These are phyloP conservation scores for Aethina tumida DNA, from an alignment of 1,140 invertebrate species.

Conservation along the genomic window DNA sequence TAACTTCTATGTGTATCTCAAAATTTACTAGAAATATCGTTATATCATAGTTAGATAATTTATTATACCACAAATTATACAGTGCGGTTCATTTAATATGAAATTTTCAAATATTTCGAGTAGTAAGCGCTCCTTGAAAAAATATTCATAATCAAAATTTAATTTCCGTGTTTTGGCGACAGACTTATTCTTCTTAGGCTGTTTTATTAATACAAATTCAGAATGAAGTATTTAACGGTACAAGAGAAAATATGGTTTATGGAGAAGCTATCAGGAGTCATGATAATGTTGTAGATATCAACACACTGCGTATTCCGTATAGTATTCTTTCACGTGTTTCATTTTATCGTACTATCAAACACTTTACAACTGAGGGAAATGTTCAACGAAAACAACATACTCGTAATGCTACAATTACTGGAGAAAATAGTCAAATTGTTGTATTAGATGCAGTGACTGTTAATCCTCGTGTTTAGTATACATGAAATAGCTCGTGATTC, in stretches of 20 bases:
- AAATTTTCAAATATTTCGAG: too few species aligned
- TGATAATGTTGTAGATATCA: constrained; percentile 1
- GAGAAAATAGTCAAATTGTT: background rate
- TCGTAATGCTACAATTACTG: background rate
- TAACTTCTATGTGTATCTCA: too few species aligned
- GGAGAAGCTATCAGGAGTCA: background rate
- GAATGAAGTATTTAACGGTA: constrained; percentile 1
- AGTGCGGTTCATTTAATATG: too few species aligned
- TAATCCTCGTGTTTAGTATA: background rate
- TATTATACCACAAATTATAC: too few species aligned
- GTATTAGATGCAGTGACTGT: constrained; percentile 1
- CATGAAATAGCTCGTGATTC: background rate
- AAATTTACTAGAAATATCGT: too few species aligned
- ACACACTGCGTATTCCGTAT: background rate
- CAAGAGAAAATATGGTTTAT: background rate
- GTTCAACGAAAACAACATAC: background rate
- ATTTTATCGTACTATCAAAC: constrained; percentile 1
- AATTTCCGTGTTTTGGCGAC: too few species aligned
- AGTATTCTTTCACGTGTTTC: background rate
- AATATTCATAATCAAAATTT: too few species aligned
- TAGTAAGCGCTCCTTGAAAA: too few species aligned
- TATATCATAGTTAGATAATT: too few species aligned
- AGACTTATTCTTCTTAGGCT: too few species aligned
- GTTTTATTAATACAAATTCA: too few species aligned
- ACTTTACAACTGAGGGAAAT: background rate